Conservation (phyloP, 1,140 invertebrate genomes). For the Zelostemma sp. region DNA sequence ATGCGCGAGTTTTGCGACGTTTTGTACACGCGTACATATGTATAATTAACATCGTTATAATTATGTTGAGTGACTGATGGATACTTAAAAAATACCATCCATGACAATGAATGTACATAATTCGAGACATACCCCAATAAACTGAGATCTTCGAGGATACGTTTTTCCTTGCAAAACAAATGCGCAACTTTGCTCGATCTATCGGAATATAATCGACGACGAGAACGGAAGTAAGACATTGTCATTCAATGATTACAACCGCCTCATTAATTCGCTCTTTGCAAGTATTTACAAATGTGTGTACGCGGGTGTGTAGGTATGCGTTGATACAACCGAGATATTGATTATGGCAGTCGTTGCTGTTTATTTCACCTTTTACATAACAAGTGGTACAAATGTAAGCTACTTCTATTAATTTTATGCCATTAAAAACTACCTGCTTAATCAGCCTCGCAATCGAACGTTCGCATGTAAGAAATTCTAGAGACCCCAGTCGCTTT, state of each 20-base stretch:
- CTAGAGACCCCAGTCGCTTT: neutral
- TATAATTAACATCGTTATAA: neutral
- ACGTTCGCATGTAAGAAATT: slow-evolving; percentile 35
- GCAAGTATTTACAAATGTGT: slow-evolving; percentile 51
- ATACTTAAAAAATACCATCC: slow-evolving; percentile 48
- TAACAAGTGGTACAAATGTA: slow-evolving; percentile 51
- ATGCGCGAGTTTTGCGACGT: slow-evolving; percentile 1
- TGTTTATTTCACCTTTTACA: slow-evolving; percentile 33
- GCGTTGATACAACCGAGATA: slow-evolving; percentile 60
- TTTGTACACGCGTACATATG: slow-evolving; percentile 2
- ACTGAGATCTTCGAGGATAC: slow-evolving; percentile 32
- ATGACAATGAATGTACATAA: slow-evolving; percentile 47
- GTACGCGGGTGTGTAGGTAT: too few relatives aligned
- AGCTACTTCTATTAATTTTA: slow-evolving; percentile 60
- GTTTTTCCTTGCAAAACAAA: slow-evolving; percentile 8
- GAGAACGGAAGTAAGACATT: neutral
- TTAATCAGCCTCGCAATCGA: slow-evolving; percentile 70
- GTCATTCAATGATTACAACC: slow-evolving; percentile 42
- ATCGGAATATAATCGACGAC: neutral
- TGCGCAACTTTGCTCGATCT: slow-evolving; percentile 4
- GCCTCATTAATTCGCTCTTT: slow-evolving; percentile 26
- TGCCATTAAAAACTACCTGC: slow-evolving; percentile 63
- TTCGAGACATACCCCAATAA: slow-evolving; percentile 13
- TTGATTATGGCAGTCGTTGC: slow-evolving; percentile 64
- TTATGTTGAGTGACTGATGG: slow-evolving; percentile 55